Evolutionary conservation across 2,113 vertebrate genomes (phyloP), one percentile per base, ranked within the genome.

Genomic region (Salvelinus sp.): DNA sequence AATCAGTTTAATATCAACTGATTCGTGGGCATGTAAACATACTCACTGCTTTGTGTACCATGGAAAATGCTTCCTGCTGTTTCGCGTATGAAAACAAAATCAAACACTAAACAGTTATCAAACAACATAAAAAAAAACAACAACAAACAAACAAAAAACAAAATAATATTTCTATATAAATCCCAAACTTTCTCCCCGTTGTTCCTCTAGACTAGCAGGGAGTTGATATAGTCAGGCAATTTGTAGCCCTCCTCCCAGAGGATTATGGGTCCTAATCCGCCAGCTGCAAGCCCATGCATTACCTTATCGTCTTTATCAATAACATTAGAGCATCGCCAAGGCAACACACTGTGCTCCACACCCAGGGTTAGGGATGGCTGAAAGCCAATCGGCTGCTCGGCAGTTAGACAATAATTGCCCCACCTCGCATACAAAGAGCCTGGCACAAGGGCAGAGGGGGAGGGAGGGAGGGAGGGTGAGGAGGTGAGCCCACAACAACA

Each of bases 221-320:
- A 6, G 7, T 63, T 33, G 3, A 28, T 67, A 27, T 20, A 28
- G 65, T 33, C 28, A 30, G 65, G 86, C 81, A 27, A 28, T 22
- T 84, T 18, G 79, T 80, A 85, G 77, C 74, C 79, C 85, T 78
- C 22, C 82, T 87, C 83, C 80, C 69, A 20, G 50, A 76, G 89
- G 86, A 87, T 87, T 92, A 89, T 58, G 50, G 72, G 75, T 71
- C 88, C 83, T 88, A 90, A 91, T 91, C 89, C 86, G 75, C 85
- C 87, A 85, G 82, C 82, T 87, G 90, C 87, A 89, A 91, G 87
- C 82, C 75, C 80, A 88, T 86, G 84, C 87, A 90, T 90, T 91
- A 82, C 85, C 81, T 86, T 88, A 88, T 90, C 87, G 85, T 87
- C 87, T 87, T 86, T 86, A 86, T 92, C 87, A 90, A 90, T 91